Evolutionary conservation across 2,113 vertebrate genomes (phyloP).

Genomic region (Acanthochromis polyacanthus): DNA sequence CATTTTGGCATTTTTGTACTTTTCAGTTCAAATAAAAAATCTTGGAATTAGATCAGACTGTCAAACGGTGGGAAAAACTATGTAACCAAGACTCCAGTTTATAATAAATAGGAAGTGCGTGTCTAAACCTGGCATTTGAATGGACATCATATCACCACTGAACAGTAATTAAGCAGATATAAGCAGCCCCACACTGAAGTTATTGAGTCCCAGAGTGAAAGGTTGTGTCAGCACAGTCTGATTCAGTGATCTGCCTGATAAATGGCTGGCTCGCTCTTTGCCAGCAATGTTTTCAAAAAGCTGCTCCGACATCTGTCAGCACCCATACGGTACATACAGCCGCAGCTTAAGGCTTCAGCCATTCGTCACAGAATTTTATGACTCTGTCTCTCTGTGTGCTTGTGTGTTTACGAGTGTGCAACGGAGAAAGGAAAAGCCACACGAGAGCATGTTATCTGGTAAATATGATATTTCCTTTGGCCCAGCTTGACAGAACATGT

Average conservation of each 20-base stretch:
- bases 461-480: conserved; percentile 46
- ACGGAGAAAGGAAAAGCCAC: conserved; percentile 17
- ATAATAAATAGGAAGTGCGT: background rate
- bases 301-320: conserved; percentile 63
- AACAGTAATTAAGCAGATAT: conserved; percentile 10
- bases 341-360: conserved; percentile 34
- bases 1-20: too few relatives aligned
- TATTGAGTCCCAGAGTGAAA: conserved; percentile 30
- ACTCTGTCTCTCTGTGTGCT: conserved; percentile 37
- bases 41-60: too few relatives aligned
- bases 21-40: too few relatives aligned
- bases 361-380: conserved; percentile 67
- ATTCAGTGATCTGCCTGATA: conserved; percentile 59
- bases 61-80: background rate
- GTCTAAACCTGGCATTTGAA: background rate
- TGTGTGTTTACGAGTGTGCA: conserved; percentile 50
- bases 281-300: conserved; percentile 58
- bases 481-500: conserved; percentile 22
- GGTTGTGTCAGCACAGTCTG: conserved; percentile 51
- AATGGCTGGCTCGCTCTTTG: conserved; percentile 42
- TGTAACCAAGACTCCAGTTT: background rate
- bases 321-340: conserved; percentile 55
- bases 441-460: conserved; percentile 13
- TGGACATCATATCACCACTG: background rate
- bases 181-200: conserved; percentile 13